A percentile compares a stretch with the other conserved stretches of the same genome.
phyloP scores from a whole-genome alignment of 2,113 vertebrate species.

The Limanda limanda region DNA sequence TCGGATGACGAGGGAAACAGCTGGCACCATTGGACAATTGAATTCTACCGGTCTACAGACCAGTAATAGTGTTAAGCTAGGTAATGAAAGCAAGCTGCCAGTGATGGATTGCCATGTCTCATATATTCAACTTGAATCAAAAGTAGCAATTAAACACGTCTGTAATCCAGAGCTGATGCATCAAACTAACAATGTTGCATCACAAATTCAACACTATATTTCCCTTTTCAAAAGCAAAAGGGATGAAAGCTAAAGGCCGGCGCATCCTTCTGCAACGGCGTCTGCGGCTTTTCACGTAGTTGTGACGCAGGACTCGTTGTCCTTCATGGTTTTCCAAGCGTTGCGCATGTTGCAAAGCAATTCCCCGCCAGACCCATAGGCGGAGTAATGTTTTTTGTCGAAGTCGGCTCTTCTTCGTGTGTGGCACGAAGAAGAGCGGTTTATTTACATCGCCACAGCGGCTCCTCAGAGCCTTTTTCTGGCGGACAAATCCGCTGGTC shows the following conservation, averaged over 20 bases:
- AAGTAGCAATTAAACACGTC: not conserved
- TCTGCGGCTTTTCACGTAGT: too few species aligned
- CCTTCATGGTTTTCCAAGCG: too few species aligned
- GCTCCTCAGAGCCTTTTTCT: too few species aligned
- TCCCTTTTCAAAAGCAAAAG: not conserved
- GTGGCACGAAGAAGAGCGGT: too few species aligned
- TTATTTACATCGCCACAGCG: too few species aligned
- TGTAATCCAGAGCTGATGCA: not conserved
- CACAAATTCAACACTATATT: not conserved
- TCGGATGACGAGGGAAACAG: constrained; percentile 4
- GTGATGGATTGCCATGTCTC: not conserved
- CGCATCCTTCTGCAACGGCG: too few species aligned
- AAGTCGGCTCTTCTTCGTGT: too few species aligned
- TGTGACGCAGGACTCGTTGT: too few species aligned
- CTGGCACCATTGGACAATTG: not conserved
- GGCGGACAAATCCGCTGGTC: too few species aligned
- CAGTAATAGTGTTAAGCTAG: not conserved
- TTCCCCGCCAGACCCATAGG: too few species aligned
- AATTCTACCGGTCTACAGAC: not conserved
- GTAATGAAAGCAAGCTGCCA: not conserved
- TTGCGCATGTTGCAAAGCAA: too few species aligned
- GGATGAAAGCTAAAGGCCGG: constrained; percentile 35
- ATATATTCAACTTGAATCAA: not conserved
- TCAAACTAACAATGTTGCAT: not conserved
- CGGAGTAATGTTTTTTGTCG: too few species aligned